Evolutionary conservation across 2,797 vertebrate genomes (phyloP).

Genomic region (Sebastes alutus): DNA sequence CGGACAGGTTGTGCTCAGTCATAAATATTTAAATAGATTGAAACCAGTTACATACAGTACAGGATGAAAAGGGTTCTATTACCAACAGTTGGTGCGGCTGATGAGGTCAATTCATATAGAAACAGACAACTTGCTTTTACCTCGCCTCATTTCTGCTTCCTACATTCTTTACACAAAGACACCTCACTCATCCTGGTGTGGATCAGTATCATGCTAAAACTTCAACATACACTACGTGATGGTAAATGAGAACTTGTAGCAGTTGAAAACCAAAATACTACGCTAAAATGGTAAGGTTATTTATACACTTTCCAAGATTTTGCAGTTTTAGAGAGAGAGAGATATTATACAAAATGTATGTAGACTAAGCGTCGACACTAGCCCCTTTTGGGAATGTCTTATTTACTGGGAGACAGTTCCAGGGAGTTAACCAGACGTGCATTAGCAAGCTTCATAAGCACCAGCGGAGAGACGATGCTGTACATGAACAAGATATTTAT

Average conservation of each 20-base stretch:
- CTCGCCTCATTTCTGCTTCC: neutral
- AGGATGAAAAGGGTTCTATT: neutral
- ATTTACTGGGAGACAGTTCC: neutral
- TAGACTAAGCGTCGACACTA: neutral
- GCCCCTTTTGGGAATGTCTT: neutral
- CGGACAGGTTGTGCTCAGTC: neutral
- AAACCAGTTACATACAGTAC: neutral
- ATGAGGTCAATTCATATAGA: neutral
- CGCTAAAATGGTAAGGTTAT: neutral
- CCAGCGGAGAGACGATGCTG: neutral
- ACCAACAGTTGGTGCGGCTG: neutral
- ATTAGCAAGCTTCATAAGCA: neutral
- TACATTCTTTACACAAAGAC: neutral
- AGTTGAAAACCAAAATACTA: neutral
- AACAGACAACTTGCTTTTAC: neutral
- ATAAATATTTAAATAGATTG: constrained; percentile 6
- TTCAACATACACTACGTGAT: no score
- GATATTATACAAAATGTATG: neutral
- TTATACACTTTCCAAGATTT: neutral
- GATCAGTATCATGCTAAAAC: neutral
- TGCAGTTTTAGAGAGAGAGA: neutral
- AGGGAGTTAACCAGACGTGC: neutral
- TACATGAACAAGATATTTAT: neutral
- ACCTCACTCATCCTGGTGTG: neutral
- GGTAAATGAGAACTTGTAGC: no score